phyloP scores from a whole-genome alignment of 2,113 vertebrate species.

The Electrona antarctica region DNA sequence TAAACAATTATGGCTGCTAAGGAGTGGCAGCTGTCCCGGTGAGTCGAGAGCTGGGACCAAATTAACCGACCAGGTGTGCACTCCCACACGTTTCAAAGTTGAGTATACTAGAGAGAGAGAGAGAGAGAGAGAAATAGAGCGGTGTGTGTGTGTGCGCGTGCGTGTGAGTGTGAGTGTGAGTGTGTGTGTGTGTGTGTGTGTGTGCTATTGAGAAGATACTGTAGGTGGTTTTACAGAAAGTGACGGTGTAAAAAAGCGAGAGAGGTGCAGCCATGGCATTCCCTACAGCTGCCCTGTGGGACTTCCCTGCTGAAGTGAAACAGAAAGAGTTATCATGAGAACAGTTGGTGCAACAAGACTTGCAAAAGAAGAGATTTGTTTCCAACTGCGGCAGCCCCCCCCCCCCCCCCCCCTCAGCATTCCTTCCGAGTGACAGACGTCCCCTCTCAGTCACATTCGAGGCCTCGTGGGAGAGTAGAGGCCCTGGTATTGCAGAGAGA shows the following conservation, averaged over 20 bases:
- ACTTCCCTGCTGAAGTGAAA: conserved; percentile 70
- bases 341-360: conserved; percentile 50
- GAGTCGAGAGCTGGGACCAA: neutral
- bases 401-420: too few species aligned
- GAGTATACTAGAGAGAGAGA: conserved; percentile 8
- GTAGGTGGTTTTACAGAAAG: neutral
- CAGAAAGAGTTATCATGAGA: conserved; percentile 62
- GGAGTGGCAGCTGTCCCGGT: conserved; percentile 41
- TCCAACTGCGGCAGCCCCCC: conserved; percentile 40
- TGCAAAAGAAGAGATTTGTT: conserved; percentile 46
- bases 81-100: conserved; percentile 36
- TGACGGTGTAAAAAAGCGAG: conserved; percentile 11
- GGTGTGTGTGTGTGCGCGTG: too few species aligned
- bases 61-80: conserved; percentile 33
- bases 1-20: conserved; percentile 38
- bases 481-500: conserved; percentile 47
- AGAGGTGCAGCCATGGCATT: conserved; percentile 13
- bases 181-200: conserved; percentile 7
- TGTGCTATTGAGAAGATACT: neutral
- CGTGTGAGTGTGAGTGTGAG: neutral
- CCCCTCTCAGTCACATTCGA: conserved; percentile 5
- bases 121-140: conserved; percentile 2
- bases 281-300: conserved; percentile 27
- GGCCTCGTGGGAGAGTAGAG: conserved; percentile 36
- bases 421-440: conserved; percentile 53